phyloP scores from a whole-genome alignment of 2,888 invertebrate species.

The Ctenicera cuprea region DNA sequence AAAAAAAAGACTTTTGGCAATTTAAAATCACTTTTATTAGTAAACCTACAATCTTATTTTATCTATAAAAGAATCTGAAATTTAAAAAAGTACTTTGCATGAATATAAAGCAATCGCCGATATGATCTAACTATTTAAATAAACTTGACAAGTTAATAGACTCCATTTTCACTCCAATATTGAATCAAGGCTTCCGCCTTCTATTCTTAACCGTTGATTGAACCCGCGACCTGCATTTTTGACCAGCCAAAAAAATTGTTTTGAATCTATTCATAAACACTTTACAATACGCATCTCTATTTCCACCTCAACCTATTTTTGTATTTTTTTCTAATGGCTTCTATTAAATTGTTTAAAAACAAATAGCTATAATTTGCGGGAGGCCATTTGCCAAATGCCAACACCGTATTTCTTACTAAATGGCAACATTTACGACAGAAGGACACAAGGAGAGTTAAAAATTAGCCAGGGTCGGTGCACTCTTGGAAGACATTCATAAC shows the following conservation, averaged over 20 bases:
- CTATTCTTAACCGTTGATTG: slow-evolving; percentile 20
- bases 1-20: background rate
- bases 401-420: background rate
- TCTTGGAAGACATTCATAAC: slow-evolving; percentile 45
- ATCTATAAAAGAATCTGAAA: no score
- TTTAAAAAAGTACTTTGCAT: background rate
- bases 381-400: slow-evolving; percentile 7
- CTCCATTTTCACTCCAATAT: slow-evolving; percentile 5
- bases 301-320: slow-evolving; percentile 7
- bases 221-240: slow-evolving; percentile 26
- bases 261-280: background rate
- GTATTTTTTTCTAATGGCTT: background rate
- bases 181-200: slow-evolving; percentile 27
- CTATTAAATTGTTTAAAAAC: background rate
- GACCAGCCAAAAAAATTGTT: slow-evolving; percentile 1
- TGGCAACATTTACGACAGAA: slow-evolving; percentile 1
- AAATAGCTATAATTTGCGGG: background rate
- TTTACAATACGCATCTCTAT: background rate
- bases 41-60: background rate
- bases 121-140: background rate
- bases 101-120: background rate
- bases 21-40: no score
- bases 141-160: slow-evolving; percentile 3
- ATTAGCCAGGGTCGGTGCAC: slow-evolving; percentile 43
- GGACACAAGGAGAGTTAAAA: slow-evolving; percentile 6